Evolutionary conservation across 2,113 vertebrate species (phyloP).

Genomic region (Chunga burmeisteri): DNA sequence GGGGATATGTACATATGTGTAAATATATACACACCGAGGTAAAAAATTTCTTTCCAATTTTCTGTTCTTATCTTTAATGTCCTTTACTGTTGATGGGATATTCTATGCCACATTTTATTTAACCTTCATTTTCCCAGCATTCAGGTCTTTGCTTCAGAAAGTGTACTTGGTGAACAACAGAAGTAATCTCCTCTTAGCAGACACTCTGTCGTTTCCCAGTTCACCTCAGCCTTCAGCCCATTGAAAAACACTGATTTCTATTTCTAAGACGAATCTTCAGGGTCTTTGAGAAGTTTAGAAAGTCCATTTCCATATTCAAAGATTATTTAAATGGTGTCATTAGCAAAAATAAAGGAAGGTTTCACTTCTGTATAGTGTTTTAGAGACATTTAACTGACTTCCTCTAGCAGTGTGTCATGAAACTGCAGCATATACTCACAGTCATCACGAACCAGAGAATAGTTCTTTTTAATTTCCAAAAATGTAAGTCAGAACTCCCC

Average conservation of each 20-base stretch:
- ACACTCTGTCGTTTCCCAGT: background rate
- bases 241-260: background rate
- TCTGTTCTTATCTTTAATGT: background rate
- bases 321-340: background rate
- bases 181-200: background rate
- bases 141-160: background rate
- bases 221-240: background rate
- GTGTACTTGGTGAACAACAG: background rate
- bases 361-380: background rate
- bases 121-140: background rate
- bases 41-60: background rate
- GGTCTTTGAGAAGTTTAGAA: background rate
- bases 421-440: background rate
- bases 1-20: background rate
- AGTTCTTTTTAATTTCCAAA: background rate
- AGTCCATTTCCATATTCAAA: background rate
- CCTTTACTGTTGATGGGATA: background rate
- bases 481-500: background rate
- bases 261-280: background rate
- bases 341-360: background rate
- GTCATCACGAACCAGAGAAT: background rate
- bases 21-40: background rate
- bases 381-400: background rate
- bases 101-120: background rate
- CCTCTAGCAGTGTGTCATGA: background rate